Conservation (phyloP, 2,888 invertebrate genomes). For the Tanypteryx hageni region DNA sequence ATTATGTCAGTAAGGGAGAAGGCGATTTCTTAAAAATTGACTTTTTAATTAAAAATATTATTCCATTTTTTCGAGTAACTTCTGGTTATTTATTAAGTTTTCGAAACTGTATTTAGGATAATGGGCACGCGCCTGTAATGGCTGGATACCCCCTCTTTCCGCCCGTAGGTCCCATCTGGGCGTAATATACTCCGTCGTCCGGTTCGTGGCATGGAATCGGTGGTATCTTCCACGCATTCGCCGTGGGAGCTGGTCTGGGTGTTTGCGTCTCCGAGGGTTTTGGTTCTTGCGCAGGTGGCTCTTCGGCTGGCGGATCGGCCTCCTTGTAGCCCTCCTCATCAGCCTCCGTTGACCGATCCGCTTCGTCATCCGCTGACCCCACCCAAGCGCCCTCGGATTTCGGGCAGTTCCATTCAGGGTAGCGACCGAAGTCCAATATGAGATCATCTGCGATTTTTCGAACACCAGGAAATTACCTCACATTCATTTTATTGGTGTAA, state of each 20-base stretch:
- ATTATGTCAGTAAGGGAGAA: too few relatives aligned
- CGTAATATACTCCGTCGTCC: conserved; percentile 93
- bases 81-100: too few relatives aligned
- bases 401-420: conserved; percentile 95
- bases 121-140: conserved; percentile 82
- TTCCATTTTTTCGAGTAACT: neutral
- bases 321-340: conserved; percentile 66
- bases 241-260: conserved; percentile 68
- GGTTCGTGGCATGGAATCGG: conserved; percentile 93
- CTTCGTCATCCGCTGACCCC: conserved; percentile 67
- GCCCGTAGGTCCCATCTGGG: conserved; percentile 95
- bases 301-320: conserved; percentile 67
- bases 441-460: conserved; percentile 77
- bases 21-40: too few relatives aligned
- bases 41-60: neutral
- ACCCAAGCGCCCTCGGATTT: conserved; percentile 84
- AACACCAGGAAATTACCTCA: too few relatives aligned
- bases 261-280: conserved; percentile 67
- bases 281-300: conserved; percentile 68
- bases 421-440: conserved; percentile 90
- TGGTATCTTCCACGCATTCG: conserved; percentile 89
- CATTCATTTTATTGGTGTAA: too few relatives aligned
- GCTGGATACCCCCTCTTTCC: conserved; percentile 93
- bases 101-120: neutral
- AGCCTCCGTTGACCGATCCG: conserved; percentile 57